Conservation (phyloP, 2,113 vertebrate genomes). For the Cinclus mexicanus region DNA sequence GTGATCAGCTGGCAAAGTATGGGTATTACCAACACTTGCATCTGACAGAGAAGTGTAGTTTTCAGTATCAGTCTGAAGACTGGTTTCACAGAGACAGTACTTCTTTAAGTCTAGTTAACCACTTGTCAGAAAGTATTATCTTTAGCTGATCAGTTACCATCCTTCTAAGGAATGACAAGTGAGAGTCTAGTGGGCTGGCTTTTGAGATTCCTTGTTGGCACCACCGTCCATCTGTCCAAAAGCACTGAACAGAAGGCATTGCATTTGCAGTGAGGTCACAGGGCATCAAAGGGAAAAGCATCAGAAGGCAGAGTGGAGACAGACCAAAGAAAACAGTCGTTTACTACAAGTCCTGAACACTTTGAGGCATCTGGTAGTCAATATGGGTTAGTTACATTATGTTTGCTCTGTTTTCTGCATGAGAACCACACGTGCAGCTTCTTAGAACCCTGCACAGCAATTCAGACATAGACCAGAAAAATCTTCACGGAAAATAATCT, state of each 20-base stretch:
- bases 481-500: background rate
- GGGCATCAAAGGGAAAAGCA: background rate
- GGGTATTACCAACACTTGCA: background rate
- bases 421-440: background rate
- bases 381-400: background rate
- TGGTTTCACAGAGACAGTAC: background rate
- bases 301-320: conserved; percentile 7
- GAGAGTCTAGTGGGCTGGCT: background rate
- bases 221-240: conserved; percentile 13
- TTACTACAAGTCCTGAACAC: background rate
- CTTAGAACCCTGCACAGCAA: background rate
- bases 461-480: background rate
- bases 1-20: conserved; percentile 23
- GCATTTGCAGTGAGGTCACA: background rate
- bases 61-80: background rate
- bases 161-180: conserved; percentile 1
- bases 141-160: conserved; percentile 9
- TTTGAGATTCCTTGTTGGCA: background rate
- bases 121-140: conserved; percentile 30
- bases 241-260: background rate
- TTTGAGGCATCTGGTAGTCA: conserved; percentile 38
- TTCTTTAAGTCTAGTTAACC: conserved; percentile 26
- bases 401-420: conserved; percentile 27
- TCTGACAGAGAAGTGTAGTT: background rate
- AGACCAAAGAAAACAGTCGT: background rate